Percentiles rank a stretch among this genome's conserved stretches.
Conservation (phyloP, 2,888 invertebrate genomes). For the Sinelater perroti region DNA sequence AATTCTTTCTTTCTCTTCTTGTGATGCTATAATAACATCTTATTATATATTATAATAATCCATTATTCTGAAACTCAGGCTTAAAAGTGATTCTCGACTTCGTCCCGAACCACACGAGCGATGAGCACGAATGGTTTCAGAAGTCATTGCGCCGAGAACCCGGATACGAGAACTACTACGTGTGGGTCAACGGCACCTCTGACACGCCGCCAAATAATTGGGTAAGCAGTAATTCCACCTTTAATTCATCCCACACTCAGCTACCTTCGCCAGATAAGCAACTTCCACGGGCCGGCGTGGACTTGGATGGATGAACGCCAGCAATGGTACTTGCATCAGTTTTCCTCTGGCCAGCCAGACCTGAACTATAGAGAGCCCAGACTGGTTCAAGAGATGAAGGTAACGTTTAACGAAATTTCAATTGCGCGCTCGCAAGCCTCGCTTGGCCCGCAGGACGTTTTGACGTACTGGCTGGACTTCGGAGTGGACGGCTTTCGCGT, state of each 20-base stretch:
- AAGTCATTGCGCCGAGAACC: slow-evolving; percentile 70
- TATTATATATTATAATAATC: no score
- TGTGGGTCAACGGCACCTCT: slow-evolving; percentile 71
- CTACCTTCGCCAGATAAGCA: slow-evolving; percentile 45
- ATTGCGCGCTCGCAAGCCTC: no score
- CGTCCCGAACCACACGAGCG: slow-evolving; percentile 73
- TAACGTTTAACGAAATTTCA: no score
- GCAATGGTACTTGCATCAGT: slow-evolving; percentile 83
- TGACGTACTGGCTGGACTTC: slow-evolving; percentile 82
- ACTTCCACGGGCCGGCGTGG: slow-evolving; percentile 54
- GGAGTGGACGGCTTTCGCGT: slow-evolving; percentile 90
- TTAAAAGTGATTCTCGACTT: slow-evolving; percentile 61
- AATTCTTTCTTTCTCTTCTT: no score
- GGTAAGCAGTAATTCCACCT: no score
- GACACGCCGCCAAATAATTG: slow-evolving; percentile 76
- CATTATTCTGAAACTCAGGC: no score
- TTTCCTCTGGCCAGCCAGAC: slow-evolving; percentile 78
- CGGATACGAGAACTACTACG: slow-evolving; percentile 76
- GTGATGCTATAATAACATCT: no score
- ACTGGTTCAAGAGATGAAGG: slow-evolving; percentile 73
- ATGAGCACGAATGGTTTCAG: slow-evolving; percentile 82
- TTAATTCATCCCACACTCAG: no score
- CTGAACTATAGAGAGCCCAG: slow-evolving; percentile 79
- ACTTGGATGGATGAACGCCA: slow-evolving; percentile 37
- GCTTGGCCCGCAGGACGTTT: no score